Conservation (phyloP, 2,797 vertebrate genomes). For the Knipowitschia caucasica region DNA sequence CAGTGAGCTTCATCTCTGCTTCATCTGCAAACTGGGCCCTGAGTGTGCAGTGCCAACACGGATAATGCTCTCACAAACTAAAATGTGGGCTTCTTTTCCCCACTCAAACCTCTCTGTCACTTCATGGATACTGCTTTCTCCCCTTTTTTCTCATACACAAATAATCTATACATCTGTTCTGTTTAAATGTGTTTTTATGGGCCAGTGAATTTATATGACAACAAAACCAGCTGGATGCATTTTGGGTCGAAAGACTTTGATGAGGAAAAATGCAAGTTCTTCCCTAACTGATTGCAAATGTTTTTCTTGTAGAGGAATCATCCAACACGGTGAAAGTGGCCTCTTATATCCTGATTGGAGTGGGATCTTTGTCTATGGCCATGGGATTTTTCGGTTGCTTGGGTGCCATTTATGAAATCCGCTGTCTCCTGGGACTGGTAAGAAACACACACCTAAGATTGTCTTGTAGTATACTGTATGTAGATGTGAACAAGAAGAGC, state of each 20-base stretch:
- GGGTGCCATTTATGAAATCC: conserved; percentile 90
- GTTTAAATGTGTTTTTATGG: conserved; percentile 28
- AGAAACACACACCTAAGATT: too few species aligned
- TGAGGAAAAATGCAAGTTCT: background rate
- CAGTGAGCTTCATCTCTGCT: conserved; percentile 40
- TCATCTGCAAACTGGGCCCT: conserved; percentile 26
- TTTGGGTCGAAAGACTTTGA: too few species aligned
- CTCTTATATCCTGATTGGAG: conserved; percentile 82
- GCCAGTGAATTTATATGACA: too few species aligned
- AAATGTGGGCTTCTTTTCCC: conserved; percentile 52
- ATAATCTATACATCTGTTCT: too few species aligned
- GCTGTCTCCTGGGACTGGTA: conserved; percentile 91
- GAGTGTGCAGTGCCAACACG: conserved; percentile 45
- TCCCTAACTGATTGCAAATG: conserved; percentile 12
- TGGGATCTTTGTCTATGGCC: conserved; percentile 86
- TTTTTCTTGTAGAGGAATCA: conserved; percentile 76
- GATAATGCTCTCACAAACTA: conserved; percentile 42
- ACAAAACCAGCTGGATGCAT: too few species aligned
- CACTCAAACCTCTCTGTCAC: conserved; percentile 37
- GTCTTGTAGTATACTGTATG: background rate
- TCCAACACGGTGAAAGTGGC: conserved; percentile 80
- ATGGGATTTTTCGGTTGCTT: conserved; percentile 96
- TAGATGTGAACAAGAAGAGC: background rate
- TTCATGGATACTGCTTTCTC: conserved; percentile 20
- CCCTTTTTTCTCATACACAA: conserved; percentile 15